Evolutionary conservation across 2,113 vertebrate genomes (phyloP).

Genomic region (Ciconia stormi): DNA sequence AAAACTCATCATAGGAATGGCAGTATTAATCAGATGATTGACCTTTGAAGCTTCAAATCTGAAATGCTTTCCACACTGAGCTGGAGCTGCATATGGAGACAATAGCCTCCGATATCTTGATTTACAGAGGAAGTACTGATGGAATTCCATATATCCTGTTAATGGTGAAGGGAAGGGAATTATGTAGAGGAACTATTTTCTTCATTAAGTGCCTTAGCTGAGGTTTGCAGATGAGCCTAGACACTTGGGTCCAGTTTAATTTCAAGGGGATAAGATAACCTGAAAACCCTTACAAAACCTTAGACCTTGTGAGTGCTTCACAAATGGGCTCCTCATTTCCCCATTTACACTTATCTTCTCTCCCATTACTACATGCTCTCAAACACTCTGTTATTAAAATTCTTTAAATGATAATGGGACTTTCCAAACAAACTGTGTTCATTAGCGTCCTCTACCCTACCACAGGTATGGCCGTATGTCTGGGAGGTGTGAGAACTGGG

Average conservation of each 20-base stretch:
- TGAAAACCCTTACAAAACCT: background rate
- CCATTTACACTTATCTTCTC: background rate
- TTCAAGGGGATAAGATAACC: background rate
- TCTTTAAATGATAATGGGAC: background rate
- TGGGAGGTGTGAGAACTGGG: background rate
- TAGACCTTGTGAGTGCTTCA: background rate
- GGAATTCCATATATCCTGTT: slow-evolving; percentile 20
- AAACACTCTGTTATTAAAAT: background rate
- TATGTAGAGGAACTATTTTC: background rate
- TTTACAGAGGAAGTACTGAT: slow-evolving; percentile 35
- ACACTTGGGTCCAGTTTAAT: background rate
- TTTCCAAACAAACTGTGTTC: background rate
- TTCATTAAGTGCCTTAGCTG: background rate
- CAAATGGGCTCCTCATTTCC: background rate
- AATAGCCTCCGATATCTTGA: background rate
- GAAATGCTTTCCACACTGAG: background rate
- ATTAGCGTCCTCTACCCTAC: background rate
- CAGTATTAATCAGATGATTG: slow-evolving; percentile 15
- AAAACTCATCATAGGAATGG: background rate
- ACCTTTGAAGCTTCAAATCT: background rate
- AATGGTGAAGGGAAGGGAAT: slow-evolving; percentile 16
- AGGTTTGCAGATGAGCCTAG: background rate
- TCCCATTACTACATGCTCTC: background rate
- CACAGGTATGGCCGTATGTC: background rate
- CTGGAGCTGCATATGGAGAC: background rate